Conservation (phyloP, 1,140 invertebrate species). For the Halesus radiatus region DNA sequence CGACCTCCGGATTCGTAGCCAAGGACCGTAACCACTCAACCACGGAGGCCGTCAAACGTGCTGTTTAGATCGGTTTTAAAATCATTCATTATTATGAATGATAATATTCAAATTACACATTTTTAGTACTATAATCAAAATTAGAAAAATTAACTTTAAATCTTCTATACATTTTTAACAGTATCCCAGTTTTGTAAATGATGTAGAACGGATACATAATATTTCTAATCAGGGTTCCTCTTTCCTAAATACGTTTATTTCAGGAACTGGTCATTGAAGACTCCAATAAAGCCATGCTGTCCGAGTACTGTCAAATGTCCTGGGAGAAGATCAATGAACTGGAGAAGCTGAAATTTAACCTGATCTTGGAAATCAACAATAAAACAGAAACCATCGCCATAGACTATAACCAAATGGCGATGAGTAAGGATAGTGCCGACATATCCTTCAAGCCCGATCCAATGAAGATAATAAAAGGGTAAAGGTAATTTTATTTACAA, state of each 20-base stretch:
- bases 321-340: constrained; percentile 89
- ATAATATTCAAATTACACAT: too few relatives aligned
- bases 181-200: too few relatives aligned
- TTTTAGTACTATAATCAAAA: too few relatives aligned
- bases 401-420: constrained; percentile 81
- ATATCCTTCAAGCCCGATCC: constrained; percentile 88
- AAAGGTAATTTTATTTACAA: constrained; percentile 47
- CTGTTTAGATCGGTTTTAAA: too few relatives aligned
- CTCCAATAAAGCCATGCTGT: constrained; percentile 79
- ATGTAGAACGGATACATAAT: too few relatives aligned
- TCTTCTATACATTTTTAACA: too few relatives aligned
- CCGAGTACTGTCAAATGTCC: constrained; percentile 80
- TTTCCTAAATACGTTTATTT: too few relatives aligned
- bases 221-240: constrained; percentile 27
- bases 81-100: too few relatives aligned
- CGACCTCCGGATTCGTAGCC: too few relatives aligned
- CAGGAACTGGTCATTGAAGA: constrained; percentile 84
- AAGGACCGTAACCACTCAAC: too few relatives aligned
- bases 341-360: constrained; percentile 83
- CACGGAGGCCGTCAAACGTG: too few relatives aligned
- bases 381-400: constrained; percentile 84
- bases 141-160: too few relatives aligned
- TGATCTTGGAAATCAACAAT: constrained; percentile 83
- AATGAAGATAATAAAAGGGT: constrained; percentile 80
- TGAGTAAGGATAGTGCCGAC: constrained; percentile 81